Evolutionary conservation across 2,888 invertebrate species (phyloP), one percentile per base, ranked within the genome.

Genomic region (Lycia hirtaria): DNA sequence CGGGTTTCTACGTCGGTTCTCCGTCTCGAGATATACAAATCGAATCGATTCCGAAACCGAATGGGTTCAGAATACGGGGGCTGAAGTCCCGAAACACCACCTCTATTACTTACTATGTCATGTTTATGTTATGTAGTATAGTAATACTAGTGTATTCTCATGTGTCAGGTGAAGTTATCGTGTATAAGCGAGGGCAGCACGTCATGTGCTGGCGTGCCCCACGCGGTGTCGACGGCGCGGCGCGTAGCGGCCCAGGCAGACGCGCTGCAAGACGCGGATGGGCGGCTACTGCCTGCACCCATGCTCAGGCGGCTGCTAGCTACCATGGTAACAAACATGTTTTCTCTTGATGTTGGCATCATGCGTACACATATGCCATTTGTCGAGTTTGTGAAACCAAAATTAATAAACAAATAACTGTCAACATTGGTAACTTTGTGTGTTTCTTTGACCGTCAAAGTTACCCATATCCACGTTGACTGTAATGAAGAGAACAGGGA

Each of bases 261-360:
- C 69, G 85, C 90, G 17, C 63, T 92, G 52, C 91, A 92, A 44
- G 80, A 97, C 96, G 91, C 97, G 0, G 95, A 96, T 56, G 97
- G 97, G 7, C 95, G 95, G 75, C 93, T 98, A 26, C 87, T 97
- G 47, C 96, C 97, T 73, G 95, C 96, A 83, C 95, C 95, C 17
- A 94, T 94, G 59, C 87, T 96, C 60, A 87, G 98, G 41, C 93
- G 94, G 15, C 94, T 96, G 68, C 94, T 98, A 35, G 96, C 97
- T 0, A 96, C 96, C 62, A 85, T 97, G 74, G 96, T 97, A 24
- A 65, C 64, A 1, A 14, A 6, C 14, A 1, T 6, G 10, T 35
- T 12, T 19, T 17, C 9, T 9, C 6, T 3, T 14, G 32, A 26
- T 26, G 6, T 26, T 4, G 5, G 5, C 26, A 9, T 9, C 4